Base-by-base conservation (phyloP, 2,113 vertebrate genomes). In the Paratilapia polleni region DNA sequence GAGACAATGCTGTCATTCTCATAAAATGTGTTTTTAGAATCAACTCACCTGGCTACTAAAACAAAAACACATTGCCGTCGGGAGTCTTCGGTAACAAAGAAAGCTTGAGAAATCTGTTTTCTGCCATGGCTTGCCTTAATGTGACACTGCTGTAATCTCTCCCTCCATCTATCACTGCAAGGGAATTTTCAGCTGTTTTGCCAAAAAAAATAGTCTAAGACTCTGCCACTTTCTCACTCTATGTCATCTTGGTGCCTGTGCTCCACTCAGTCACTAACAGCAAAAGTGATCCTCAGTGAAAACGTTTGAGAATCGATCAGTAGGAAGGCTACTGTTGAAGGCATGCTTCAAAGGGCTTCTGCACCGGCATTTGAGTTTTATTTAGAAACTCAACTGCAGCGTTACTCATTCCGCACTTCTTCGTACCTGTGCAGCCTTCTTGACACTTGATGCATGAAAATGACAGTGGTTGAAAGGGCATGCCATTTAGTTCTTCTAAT, bases 381-480 rank as follows among this genome's bases (percentile, higher is more conserved):
- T 70, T 58, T 49, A 24, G 24, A 49, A 85, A 36, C 56, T 20
- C 1, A 5, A 58, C 31, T 9, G 19, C 24, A 19, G 11, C 10
- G 2, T 58, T 43, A 1, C 22, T 12, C 17, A 19, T 36, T 36
- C 36, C 36, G 6, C 36, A 36, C 0, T n/a, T 12, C 43, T 76
- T 61, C 13, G 13, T 43, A 20, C 17, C 49, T 54, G 2, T 20
- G 49, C 8, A 9, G 49, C 49, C 7, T 54, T 54, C 14, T 62
- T 85, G 82, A 83, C 86, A 81, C 77, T 83, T 86, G 87, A 89
- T 85, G 78, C 66, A 88, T 89, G 77, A 43, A 90, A 78, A 90
- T 87, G 47, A 80, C 82, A 43, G 82, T 38, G 64, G 79, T 74
- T 90, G 12, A 92, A 92, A 90, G 89, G 81, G 76, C 77, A 83